Evolutionary conservation across 1,140 invertebrate species (phyloP).

Genomic region (Palaemon carinicauda): DNA sequence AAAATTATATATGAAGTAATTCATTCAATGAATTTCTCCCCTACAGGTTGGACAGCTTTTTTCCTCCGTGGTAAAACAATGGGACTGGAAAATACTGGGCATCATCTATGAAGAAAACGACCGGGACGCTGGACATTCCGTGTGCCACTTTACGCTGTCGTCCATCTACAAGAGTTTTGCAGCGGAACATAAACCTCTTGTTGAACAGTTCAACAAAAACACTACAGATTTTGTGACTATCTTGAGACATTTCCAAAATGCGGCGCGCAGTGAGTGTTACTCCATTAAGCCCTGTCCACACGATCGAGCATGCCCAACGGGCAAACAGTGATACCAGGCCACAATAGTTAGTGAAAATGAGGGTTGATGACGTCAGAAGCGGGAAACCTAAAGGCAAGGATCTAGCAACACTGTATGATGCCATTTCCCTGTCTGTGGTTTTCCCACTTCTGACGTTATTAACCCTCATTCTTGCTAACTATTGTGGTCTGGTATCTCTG

Average conservation of each 20-base stretch:
- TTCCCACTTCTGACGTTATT: no score
- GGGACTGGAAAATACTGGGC: conserved; percentile 27
- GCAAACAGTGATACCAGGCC: no score
- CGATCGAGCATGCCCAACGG: no score
- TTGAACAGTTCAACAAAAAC: neutral
- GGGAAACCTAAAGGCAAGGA: no score
- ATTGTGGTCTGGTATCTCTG: no score
- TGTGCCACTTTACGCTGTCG: conserved; percentile 26
- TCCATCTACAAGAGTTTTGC: conserved; percentile 17
- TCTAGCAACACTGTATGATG: no score
- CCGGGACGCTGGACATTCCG: neutral
- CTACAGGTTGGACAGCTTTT: conserved; percentile 16
- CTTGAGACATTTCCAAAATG: conserved; percentile 16
- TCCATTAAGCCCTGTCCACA: no score
- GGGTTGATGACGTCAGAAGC: no score
- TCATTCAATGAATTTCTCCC: neutral
- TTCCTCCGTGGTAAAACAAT: conserved; percentile 31
- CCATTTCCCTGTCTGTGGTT: no score
- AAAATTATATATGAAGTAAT: no score
- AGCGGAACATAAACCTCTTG: neutral
- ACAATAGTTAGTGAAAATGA: no score
- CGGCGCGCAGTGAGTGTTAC: conserved; percentile 44
- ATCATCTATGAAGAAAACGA: conserved; percentile 15
- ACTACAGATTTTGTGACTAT: conserved; percentile 11
- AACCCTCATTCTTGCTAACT: no score